Conservation (phyloP, 1,140 invertebrate genomes). For the Diabrotica virgifera region DNA sequence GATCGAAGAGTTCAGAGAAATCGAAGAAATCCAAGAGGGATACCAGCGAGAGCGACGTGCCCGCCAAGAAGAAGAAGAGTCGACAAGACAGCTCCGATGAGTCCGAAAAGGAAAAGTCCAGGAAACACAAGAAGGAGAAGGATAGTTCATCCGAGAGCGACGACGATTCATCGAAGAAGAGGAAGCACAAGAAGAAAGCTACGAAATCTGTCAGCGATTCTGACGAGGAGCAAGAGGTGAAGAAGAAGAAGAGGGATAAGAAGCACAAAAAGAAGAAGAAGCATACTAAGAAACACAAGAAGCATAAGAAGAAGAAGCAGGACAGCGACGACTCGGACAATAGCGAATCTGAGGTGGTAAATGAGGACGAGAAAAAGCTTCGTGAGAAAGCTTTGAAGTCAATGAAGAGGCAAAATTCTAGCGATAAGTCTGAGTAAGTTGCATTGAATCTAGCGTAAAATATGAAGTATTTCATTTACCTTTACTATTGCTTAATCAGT, state of each 20-base stretch:
- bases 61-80: constrained; percentile 49
- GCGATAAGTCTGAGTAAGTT: constrained; percentile 46
- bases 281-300: constrained; percentile 63
- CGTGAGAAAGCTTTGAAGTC: constrained; percentile 80
- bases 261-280: constrained; percentile 71
- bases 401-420: constrained; percentile 58
- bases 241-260: constrained; percentile 67
- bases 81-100: constrained; percentile 48
- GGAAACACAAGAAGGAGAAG: constrained; percentile 69
- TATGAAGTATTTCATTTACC: too few relatives aligned
- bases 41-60: constrained; percentile 53
- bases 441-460: neutral
- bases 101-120: constrained; percentile 50
- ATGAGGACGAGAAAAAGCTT: constrained; percentile 83
- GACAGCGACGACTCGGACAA: constrained; percentile 61
- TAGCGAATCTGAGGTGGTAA: constrained; percentile 58
- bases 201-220: constrained; percentile 47
- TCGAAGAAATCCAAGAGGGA: constrained; percentile 48
- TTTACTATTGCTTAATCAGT: too few relatives aligned
- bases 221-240: constrained; percentile 67
- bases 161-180: constrained; percentile 47
- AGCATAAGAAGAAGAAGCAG: constrained; percentile 65
- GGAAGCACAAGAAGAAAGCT: constrained; percentile 41
- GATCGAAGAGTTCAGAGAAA: constrained; percentile 48
- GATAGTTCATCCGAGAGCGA: constrained; percentile 67